These are phyloP conservation scores for Cerastoderma edule DNA, from an alignment of 2,888 invertebrate genomes.

Conservation along the genomic window DNA sequence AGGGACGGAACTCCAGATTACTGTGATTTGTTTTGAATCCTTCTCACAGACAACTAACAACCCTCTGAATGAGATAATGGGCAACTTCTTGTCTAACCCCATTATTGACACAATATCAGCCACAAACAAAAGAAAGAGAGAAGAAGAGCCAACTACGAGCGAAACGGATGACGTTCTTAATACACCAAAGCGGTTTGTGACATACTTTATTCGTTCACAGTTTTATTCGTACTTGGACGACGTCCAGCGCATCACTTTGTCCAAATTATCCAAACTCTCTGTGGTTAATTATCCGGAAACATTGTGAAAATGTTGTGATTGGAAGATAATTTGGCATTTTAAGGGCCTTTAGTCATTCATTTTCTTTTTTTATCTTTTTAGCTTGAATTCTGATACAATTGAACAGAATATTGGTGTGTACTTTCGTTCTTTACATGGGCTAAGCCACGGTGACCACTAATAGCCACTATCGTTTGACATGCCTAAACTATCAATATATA, in stretches of 20 bases:
- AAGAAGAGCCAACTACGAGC: not conserved
- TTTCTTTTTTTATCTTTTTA: not conserved
- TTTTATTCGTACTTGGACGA: not conserved
- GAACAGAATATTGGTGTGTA: not conserved
- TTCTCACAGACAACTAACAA: too few relatives aligned
- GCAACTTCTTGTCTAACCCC: not conserved
- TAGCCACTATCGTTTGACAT: too few relatives aligned
- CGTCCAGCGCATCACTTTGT: not conserved
- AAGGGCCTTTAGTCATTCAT: not conserved
- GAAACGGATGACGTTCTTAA: conserved; percentile 7
- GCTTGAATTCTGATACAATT: not conserved
- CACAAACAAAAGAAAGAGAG: conserved; percentile 18
- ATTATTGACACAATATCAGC: not conserved
- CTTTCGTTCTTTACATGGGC: too few relatives aligned
- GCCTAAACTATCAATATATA: too few relatives aligned
- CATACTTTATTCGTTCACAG: not conserved
- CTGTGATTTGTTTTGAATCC: too few relatives aligned
- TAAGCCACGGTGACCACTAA: too few relatives aligned
- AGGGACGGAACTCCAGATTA: too few relatives aligned
- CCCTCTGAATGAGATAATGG: too few relatives aligned
- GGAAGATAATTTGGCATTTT: not conserved
- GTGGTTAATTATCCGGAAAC: too few relatives aligned
- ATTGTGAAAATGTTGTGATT: not conserved
- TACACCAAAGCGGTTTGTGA: conserved; percentile 17
- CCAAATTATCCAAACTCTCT: too few relatives aligned